phyloP scores from a whole-genome alignment of 2,888 invertebrate species.

The Hermaeophaga mercurialis region DNA sequence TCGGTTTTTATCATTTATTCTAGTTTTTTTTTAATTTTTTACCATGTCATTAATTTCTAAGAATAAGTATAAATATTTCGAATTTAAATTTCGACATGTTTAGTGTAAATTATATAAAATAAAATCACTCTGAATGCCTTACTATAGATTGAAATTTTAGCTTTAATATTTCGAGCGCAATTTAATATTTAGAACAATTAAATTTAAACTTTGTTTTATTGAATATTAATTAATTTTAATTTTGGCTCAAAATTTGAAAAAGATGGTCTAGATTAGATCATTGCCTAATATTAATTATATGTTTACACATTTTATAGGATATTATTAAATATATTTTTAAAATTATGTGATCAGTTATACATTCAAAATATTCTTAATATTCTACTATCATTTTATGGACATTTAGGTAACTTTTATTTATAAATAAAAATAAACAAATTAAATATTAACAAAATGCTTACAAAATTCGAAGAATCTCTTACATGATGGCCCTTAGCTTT shows the following conservation, averaged over 20 bases:
- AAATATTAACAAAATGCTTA: no score
- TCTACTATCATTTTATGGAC: no score
- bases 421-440: no score
- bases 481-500: slow-evolving; percentile 11
- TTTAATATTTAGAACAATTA: slow-evolving; percentile 3
- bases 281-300: not conserved
- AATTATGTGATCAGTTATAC: not conserved
- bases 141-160: not conserved
- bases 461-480: slow-evolving; percentile 2
- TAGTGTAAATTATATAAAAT: not conserved
- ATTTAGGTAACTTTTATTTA: no score
- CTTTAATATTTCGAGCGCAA: slow-evolving; percentile 3
- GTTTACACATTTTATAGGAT: not conserved
- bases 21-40: not conserved
- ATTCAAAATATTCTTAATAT: no score
- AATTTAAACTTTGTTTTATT: not conserved
- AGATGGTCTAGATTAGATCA: not conserved
- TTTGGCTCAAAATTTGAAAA: slow-evolving; percentile 1
- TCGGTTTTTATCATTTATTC: no score
- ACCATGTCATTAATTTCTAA: not conserved
- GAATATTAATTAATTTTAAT: slow-evolving; percentile 8
- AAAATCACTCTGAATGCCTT: slow-evolving; percentile 4
- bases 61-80: not conserved
- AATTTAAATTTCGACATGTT: no score
- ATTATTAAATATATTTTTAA: not conserved